Evolutionary conservation across 2,888 invertebrate species (phyloP), one percentile per base, ranked within the genome.

Genomic region (Byasa hedistus): DNA sequence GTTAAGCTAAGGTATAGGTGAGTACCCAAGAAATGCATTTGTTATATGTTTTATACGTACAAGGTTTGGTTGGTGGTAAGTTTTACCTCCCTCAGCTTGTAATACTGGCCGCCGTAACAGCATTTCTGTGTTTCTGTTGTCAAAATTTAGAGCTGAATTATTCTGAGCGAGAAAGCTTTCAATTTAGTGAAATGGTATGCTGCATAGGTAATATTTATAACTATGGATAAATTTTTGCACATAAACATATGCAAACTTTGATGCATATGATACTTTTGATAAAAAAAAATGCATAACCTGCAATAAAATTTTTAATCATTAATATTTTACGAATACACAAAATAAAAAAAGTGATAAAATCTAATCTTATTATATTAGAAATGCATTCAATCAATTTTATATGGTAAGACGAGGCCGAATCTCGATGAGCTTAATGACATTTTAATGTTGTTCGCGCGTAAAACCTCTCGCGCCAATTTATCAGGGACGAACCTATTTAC

Each of bases 1-100:
- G 97, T 99, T 70, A 98, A 98, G 88, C 95, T 99, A 83, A 98
- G 97, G 89, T 99, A 99, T 91, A 97, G 97, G 97, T 97, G 88
- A 94, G 95, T 93, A 72, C 39, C 44, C 15, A 39, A 39, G 15
- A 39, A 39, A 2, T 17, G 0, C 15, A 39, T 15, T 36, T 36
- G 3, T 39, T 44, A 10, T 44, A 44, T 44, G 2, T 44, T 8
- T 27, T 27, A 27, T 27, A n/a, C 27, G 5, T 27, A 27, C 27
- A 27, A 27, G 3, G 27, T 27, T 27, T 27, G 27, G 3, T 27
- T 27, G 3, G 27, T 27, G 27, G 27, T 4, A 27, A 3, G 5
- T 27, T 27, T 27, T 27, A 3, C 27, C 27, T 4, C 27, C 27
- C 5, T 27, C 27, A 27, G 27, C 3, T 27, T 27, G 27, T 4